Base-by-base conservation (phyloP, 2,888 invertebrate species). In the Glaucopsyche alexis region DNA sequence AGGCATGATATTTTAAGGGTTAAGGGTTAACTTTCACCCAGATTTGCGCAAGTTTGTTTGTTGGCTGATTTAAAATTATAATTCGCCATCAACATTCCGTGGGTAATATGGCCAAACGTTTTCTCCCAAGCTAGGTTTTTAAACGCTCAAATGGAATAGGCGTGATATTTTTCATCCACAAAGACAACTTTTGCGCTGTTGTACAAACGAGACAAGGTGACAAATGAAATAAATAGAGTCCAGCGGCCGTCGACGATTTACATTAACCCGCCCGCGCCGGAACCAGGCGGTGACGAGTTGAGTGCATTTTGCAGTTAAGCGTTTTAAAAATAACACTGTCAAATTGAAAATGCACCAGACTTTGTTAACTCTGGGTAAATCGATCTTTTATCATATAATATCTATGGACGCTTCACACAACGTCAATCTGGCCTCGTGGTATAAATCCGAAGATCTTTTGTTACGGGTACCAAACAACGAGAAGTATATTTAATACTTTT, bases 301-400 rank as follows among this genome's bases (percentile, higher is more conserved):
- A 87, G 87, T 86, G 87, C 87, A 85, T 85, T 87, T 85, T 76
- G 78, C 79, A 80, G 83, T 85, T 81, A 83, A 84, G 80, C 76
- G 77, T 82, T 84, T 83, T 84, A 81, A 82, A 82, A 77, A 80
- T 83, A 81, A 81, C 81, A 78, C 71, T 60, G 74, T 80, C 78
- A 77, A 69, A 80, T 77, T 76, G 74, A 77, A 76, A 78, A 75
- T 42, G 16, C 16, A 42, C 42, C 42, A 42, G 40, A 42, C 16
- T 42, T 42, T 42, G 42, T 66, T 42, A 9, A 42, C 16, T 40
- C 42, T 9, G 66, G 66, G 42, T 66, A 42, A 42, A 66, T 42
- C 60, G 29, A 60, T 60, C 29, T 38, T 60, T 60, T 29, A 38
- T 60, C 19, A 60, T 60, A 19, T 16, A 19, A 29, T 29, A 29